Evolutionary conservation across 2,113 vertebrate species (phyloP).

Genomic region (Oryzias woworae): DNA sequence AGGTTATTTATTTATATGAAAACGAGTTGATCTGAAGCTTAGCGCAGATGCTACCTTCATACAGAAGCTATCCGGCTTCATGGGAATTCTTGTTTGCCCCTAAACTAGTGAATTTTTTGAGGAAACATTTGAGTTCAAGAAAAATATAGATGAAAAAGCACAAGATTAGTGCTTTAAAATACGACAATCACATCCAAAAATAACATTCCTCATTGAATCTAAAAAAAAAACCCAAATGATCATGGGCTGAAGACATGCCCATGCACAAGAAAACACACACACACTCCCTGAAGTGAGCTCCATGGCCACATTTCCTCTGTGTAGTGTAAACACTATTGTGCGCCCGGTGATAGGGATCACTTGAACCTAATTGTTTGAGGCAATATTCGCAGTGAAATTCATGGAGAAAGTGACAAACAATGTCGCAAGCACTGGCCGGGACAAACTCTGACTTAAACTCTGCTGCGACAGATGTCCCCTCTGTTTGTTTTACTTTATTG

Average conservation of each 20-base stretch:
- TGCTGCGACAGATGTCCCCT: constrained; percentile 33
- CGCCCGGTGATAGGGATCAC: constrained; percentile 72
- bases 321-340: constrained; percentile 80
- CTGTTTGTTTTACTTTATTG: constrained; percentile 53
- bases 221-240: constrained; percentile 2
- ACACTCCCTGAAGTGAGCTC: constrained; percentile 65
- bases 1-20: too few species aligned
- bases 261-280: constrained; percentile 39
- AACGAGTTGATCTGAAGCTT: too few species aligned
- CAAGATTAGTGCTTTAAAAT: too few species aligned
- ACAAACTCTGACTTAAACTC: constrained; percentile 35
- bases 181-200: too few species aligned
- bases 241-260: constrained; percentile 12
- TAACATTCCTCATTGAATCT: neutral
- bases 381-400: constrained; percentile 70
- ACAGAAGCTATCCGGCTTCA: too few species aligned
- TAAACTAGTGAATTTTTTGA: too few species aligned
- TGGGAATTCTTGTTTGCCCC: too few species aligned
- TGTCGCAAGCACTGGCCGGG: constrained; percentile 35
- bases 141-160: too few species aligned
- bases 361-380: constrained; percentile 75
- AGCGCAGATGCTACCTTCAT: too few species aligned
- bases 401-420: constrained; percentile 82
- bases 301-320: constrained; percentile 73
- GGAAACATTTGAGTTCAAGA: too few species aligned